Evolutionary conservation across 92 coral and sea anemone genomes (phyloP).

Genomic region (Heliopora coerulea): DNA sequence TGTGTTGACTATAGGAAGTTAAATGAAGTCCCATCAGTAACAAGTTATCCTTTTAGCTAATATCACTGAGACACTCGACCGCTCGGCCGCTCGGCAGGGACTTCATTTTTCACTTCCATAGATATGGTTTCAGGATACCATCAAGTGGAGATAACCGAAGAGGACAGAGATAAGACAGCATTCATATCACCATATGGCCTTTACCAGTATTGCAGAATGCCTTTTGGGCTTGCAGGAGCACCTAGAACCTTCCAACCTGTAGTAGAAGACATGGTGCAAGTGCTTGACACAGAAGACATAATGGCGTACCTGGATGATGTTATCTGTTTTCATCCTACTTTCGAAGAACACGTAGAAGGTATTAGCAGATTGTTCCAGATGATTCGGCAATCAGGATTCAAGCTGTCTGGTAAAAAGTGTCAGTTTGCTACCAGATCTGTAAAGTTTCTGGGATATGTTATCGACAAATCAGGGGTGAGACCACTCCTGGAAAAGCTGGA

Average conservation of each 20-base stretch:
- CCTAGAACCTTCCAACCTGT: constrained; percentile 56
- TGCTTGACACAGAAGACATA: constrained; percentile 49
- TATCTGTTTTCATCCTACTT: constrained; percentile 52
- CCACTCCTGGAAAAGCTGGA: no score
- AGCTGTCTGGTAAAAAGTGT: constrained; percentile 58
- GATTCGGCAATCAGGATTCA: constrained; percentile 50
- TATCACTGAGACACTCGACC: constrained; percentile 41
- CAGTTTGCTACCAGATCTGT: constrained; percentile 53
- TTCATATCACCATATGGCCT: constrained; percentile 59
- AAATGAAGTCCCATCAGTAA: constrained; percentile 52
- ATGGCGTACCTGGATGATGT: constrained; percentile 60
- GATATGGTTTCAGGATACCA: constrained; percentile 49
- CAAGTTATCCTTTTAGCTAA: constrained; percentile 45
- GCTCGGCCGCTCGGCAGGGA: constrained; percentile 33
- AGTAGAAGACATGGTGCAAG: constrained; percentile 47
- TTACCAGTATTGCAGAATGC: constrained; percentile 53
- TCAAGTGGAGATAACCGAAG: constrained; percentile 35
- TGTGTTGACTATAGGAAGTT: constrained; percentile 56
- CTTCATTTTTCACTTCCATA: constrained; percentile 47
- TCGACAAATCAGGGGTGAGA: constrained; percentile 50
- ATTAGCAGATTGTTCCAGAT: constrained; percentile 39
- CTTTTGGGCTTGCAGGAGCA: constrained; percentile 55
- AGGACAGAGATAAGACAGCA: constrained; percentile 43
- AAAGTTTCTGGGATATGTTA: constrained; percentile 48
- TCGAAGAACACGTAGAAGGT: constrained; percentile 56